phyloP scores from a whole-genome alignment of 2,797 vertebrate species.

The Neosalanx taihuensis region DNA sequence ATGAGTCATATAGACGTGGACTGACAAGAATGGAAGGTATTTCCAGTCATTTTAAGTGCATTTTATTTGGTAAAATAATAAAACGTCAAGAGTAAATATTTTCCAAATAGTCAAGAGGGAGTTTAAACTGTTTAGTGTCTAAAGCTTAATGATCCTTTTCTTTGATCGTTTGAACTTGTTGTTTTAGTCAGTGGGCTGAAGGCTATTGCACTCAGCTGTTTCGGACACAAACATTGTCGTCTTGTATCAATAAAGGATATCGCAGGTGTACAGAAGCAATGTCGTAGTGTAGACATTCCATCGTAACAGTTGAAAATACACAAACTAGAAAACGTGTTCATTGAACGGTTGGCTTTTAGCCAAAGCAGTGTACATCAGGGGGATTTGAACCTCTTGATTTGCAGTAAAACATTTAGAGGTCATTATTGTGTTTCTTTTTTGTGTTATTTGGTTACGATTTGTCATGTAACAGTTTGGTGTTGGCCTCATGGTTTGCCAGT shows the following conservation, averaged over 20 bases:
- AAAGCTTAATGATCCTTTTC: not conserved
- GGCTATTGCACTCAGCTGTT: not conserved
- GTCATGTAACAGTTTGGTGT: not conserved
- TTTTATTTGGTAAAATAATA: not conserved
- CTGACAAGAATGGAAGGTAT: not conserved
- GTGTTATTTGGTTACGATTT: not conserved
- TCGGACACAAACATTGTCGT: not conserved
- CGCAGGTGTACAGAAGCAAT: not conserved
- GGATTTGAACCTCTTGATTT: no score
- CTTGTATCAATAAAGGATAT: not conserved
- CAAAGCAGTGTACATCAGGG: no score
- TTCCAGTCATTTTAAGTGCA: not conserved
- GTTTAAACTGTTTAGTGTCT: no score
- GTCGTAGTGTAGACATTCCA: no score
- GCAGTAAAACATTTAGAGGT: no score
- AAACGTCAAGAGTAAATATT: not conserved
- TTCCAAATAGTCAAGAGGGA: no score
- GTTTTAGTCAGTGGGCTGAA: not conserved
- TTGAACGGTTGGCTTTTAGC: no score
- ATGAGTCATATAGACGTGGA: constrained; percentile 35
- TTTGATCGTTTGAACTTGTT: not conserved
- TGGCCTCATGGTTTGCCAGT: not conserved
- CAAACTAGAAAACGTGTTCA: no score
- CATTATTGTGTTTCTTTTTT: not conserved
- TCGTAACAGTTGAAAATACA: no score